Base-by-base conservation (phyloP, 2,888 invertebrate species). In the Congeria kusceri region DNA sequence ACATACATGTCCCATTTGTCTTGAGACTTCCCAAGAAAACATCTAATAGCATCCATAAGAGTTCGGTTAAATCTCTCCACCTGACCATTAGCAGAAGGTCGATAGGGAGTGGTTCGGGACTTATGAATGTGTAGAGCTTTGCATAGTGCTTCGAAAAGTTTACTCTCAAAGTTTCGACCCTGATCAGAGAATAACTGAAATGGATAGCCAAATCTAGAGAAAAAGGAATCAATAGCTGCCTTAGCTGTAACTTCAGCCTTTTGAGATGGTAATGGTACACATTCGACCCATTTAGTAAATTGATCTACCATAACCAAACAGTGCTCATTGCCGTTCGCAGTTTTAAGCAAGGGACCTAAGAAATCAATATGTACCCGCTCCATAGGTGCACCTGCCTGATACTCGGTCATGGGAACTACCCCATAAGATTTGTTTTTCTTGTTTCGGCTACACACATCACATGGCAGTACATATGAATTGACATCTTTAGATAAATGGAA, bases 51-150 rank as follows among this genome's bases (percentile, higher is more conserved):
- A 44, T 49, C 65, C 53, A 65, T 65, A n/a, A 65, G 20, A 13
- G 49, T 65, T 13, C 65, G 23, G 29, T 65, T 65, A 29, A 65
- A 65, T 7, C 65, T 25, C 20, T 65, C 65, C 11, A 53, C 65
- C 18, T 65, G 65, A 11, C 65, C 53, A 28, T 49, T 65, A 13
- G 47, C 27, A 28, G 49, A 20, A 29, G 53, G 65, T 28, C 65
- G 47, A 28, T 65, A 53, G 1, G 53, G 65, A 1, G 65, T 49
- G 2, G 65, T 65, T 28, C 65, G 27, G 3, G 53, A 23, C 20
- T 65, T 65, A 25, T 65, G 53, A 2, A 65, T 65, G 9, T 65
- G 27, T 27, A 65, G n/a, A 7, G 65, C 49, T 18, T 49, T 53
- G 27, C 53, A 65, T 5, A 49, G 4, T n/a, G 65, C 49, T 28